Evolutionary conservation across 2,797 vertebrate species (phyloP), one percentile per base, ranked within the genome.

Genomic region (Rhabdomys pumilio): DNA sequence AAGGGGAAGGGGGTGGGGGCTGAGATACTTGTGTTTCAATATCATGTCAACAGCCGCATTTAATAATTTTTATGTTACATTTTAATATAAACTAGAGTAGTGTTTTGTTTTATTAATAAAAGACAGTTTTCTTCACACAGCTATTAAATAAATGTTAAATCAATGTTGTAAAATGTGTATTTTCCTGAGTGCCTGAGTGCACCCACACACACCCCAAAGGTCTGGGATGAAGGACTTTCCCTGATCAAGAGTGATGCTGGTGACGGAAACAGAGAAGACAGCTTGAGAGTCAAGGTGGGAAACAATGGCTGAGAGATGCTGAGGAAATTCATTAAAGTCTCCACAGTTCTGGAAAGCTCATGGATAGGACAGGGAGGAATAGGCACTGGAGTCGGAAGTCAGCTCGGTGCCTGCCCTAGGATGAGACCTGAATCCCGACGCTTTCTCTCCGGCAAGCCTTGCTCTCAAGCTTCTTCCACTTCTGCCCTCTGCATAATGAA

Each of bases 81-180:
- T 90, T 96, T 65, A 83, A 95, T 92, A 87, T 67, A 94, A 90
- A 77, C 10, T 67, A 14, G 5, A 89, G 34, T 55, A 61, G 29
- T n/a, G 34, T n/a, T 34, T 20, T 59, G 0, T 88, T 73, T 80
- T 87, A 83, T 83, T 96, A 85, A 91, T 65, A 87, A 63, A 90
- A 96, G 7, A 2, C 4, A 67, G 11, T 47, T 73, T 77, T 90
- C 14, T 86, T 65, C 55, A 72, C 91, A 41, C 0, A 50, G 41
- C 29, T 61, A 79, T 79, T 90, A 90, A 79, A 72, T 77, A 65
- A 24, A 83, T 29, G 38, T 75, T 73, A 73, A 95, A 86, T 75
- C 41, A 83, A 34, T 89, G 34, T 79, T 94, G 83, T 82, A 73
- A 93, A 93, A 31, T 87, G 72, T 90, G 1, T n/a, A 50, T 38